Evolutionary conservation across 2,797 vertebrate genomes (phyloP).

Genomic region (Hafferia zeledoni): DNA sequence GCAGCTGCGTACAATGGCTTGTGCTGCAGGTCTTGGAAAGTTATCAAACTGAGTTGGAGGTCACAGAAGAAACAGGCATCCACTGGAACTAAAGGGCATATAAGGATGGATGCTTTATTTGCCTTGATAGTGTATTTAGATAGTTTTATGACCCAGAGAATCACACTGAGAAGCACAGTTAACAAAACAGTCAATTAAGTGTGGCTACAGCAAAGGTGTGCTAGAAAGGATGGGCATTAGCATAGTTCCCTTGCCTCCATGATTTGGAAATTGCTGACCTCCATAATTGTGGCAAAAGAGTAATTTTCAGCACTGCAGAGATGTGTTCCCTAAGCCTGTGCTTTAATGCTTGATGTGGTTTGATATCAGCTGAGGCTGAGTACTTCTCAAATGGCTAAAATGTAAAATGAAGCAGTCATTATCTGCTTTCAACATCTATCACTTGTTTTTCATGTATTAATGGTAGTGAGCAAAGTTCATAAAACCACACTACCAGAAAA

Average conservation of each 20-base stretch:
- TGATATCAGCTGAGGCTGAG: background rate
- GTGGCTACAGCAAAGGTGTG: background rate
- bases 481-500: background rate
- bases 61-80: background rate
- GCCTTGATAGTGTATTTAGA: background rate
- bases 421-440: background rate
- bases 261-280: background rate
- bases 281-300: background rate
- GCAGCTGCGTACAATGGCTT: accelerated
- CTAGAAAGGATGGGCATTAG: background rate
- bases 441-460: background rate
- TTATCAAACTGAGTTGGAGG: background rate
- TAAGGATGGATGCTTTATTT: background rate
- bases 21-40: background rate
- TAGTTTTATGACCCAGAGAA: background rate
- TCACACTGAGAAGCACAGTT: background rate
- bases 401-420: background rate
- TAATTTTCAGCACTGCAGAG: background rate
- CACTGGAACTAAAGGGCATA: background rate
- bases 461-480: background rate
- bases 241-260: accelerated
- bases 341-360: background rate
- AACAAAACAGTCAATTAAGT: background rate
- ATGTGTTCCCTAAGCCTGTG: background rate
- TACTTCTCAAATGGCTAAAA: background rate